A percentile compares a stretch with the other conserved stretches of the same genome.
Conservation (phyloP, 2,888 invertebrate genomes). For the Lithodes maja region DNA sequence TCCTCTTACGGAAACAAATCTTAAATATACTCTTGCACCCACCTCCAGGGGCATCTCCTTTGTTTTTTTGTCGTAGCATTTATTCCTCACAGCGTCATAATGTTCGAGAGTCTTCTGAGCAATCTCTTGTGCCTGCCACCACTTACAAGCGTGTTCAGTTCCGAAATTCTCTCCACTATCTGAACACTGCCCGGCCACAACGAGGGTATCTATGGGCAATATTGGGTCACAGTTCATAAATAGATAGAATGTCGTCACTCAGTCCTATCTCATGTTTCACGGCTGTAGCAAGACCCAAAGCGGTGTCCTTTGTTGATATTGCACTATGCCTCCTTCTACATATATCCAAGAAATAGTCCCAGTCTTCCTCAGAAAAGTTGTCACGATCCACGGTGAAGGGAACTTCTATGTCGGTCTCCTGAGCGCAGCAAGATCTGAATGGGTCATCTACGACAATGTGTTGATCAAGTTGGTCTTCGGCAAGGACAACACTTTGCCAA, state of each 20-base stretch:
- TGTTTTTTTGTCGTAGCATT: no score
- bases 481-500: background rate
- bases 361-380: background rate
- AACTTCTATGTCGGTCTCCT: background rate
- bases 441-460: background rate
- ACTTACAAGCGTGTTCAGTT: no score
- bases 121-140: no score
- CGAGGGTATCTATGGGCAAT: no score
- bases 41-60: no score
- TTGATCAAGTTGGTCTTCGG: background rate
- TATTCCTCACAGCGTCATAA: no score
- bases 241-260: background rate
- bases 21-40: no score
- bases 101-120: no score
- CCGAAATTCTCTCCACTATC: no score
- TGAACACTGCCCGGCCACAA: no score
- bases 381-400: background rate
- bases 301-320: background rate
- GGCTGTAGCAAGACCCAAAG: background rate
- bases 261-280: background rate
- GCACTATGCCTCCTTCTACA: background rate
- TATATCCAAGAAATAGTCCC: background rate
- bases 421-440: background rate
- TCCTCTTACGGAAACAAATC: no score
- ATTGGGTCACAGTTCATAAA: no score